Evolutionary conservation across 1,140 invertebrate species (phyloP).

Genomic region (Megathymus violae): DNA sequence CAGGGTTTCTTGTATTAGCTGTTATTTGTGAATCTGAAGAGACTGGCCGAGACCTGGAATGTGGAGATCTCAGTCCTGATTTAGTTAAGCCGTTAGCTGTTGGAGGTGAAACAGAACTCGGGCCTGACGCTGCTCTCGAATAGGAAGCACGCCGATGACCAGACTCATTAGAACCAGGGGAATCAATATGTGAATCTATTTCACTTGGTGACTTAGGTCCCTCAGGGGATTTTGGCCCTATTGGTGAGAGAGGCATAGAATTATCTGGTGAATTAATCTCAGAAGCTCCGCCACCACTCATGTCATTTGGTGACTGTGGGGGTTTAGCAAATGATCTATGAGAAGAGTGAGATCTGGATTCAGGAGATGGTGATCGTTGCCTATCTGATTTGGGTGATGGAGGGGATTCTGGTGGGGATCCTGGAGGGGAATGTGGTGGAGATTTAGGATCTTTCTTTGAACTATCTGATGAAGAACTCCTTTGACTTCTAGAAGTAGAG

Average conservation of each 20-base stretch:
- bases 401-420: no score
- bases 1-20: conserved; percentile 44
- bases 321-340: conserved; percentile 50
- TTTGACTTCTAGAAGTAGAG: conserved; percentile 73
- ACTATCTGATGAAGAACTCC: conserved; percentile 74
- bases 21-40: conserved; percentile 62
- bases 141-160: conserved; percentile 48
- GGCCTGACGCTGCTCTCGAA: conserved; percentile 47
- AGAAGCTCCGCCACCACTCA: conserved; percentile 70
- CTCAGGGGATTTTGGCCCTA: conserved; percentile 65
- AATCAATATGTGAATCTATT: conserved; percentile 61
- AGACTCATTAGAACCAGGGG: conserved; percentile 41
- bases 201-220: conserved; percentile 70
- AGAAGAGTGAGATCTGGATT: conserved; percentile 54
- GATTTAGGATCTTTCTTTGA: conserved; percentile 71
- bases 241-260: conserved; percentile 63
- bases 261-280: conserved; percentile 78
- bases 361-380: conserved; percentile 63
- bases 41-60: conserved; percentile 56
- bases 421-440: conserved; percentile 58
- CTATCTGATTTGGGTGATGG: conserved; percentile 55
- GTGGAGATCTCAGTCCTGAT: conserved; percentile 56
- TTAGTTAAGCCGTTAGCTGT: conserved; percentile 59
- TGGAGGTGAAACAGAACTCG: conserved; percentile 63
- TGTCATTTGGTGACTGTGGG: conserved; percentile 63